Percentiles rank a stretch among this genome's conserved stretches.
Conservation (phyloP, 1,140 invertebrate genomes). For the Arctopsyche grandis region DNA sequence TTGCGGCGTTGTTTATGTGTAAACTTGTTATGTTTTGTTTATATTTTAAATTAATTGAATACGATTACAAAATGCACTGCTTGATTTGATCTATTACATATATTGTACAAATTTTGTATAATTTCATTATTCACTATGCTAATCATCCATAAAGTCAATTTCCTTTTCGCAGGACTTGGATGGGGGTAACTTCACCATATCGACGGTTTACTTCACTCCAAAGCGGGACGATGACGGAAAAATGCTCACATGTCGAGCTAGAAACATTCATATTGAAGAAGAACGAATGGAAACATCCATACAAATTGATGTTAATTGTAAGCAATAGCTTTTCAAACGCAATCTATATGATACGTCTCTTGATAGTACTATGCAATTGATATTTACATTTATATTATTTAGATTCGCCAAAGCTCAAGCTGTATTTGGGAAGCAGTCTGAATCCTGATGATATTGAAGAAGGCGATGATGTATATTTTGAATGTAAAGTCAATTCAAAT, state of each 20-base stretch:
- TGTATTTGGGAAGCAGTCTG: conserved; percentile 83
- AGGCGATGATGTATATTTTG: conserved; percentile 90
- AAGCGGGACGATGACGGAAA: conserved; percentile 79
- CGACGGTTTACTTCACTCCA: conserved; percentile 75
- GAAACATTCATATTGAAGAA: conserved; percentile 78
- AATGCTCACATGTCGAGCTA: conserved; percentile 81
- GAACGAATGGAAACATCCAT: conserved; percentile 80
- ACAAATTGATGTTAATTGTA: conserved; percentile 85
- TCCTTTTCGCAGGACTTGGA: conserved; percentile 69
- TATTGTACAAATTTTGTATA: too few relatives aligned
- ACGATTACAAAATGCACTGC: too few relatives aligned
- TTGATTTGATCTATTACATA: too few relatives aligned
- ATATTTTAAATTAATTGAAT: too few relatives aligned
- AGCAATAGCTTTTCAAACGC: conserved; percentile 63
- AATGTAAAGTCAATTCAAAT: conserved; percentile 87
- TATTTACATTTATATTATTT: conserved; percentile 58
- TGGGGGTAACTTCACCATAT: conserved; percentile 80
- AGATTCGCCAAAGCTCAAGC: conserved; percentile 80
- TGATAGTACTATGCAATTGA: background rate
- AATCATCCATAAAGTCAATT: too few relatives aligned
- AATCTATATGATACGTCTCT: background rate
- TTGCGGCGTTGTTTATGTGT: too few relatives aligned
- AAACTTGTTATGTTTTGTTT: too few relatives aligned
- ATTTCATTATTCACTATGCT: too few relatives aligned
- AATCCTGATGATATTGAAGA: conserved; percentile 90